phyloP scores from a whole-genome alignment of 2,888 invertebrate species.

The Biston stratarius region DNA sequence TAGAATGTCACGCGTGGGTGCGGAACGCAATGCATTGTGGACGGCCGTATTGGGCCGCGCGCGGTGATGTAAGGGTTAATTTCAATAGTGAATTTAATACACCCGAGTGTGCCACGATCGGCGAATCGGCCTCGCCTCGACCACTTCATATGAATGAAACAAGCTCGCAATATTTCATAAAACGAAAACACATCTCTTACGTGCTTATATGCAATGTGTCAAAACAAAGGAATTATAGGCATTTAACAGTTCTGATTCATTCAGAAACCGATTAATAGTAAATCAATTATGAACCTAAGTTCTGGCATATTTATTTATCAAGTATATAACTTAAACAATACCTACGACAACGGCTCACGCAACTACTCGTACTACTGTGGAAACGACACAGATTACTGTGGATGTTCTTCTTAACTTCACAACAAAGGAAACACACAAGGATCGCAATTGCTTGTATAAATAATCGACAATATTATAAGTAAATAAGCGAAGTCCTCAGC shows the following conservation, averaged over 20 bases:
- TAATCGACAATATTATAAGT: slow-evolving; percentile 4
- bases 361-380: slow-evolving; percentile 25
- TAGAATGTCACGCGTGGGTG: slow-evolving; percentile 83
- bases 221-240: slow-evolving; percentile 10
- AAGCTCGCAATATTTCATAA: background rate
- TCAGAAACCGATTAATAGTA: slow-evolving; percentile 5
- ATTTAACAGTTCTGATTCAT: slow-evolving; percentile 2
- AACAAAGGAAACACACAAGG: slow-evolving; percentile 60
- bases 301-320: background rate
- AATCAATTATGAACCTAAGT: background rate
- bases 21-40: slow-evolving; percentile 75
- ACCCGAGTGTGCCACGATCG: slow-evolving; percentile 17
- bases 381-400: slow-evolving; percentile 32
- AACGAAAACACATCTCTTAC: slow-evolving; percentile 9
- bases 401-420: slow-evolving; percentile 63
- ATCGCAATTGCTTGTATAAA: slow-evolving; percentile 46
- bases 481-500: background rate
- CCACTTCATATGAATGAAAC: background rate
- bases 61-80: slow-evolving; percentile 63
- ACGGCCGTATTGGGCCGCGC: slow-evolving; percentile 60
- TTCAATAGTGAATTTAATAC: slow-evolving; percentile 31
- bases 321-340: slow-evolving; percentile 17
- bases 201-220: background rate
- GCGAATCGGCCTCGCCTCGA: background rate
- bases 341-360: slow-evolving; percentile 28